Evolutionary conservation across 2,888 invertebrate species (phyloP).

Genomic region (Epistrophe eligans): DNA sequence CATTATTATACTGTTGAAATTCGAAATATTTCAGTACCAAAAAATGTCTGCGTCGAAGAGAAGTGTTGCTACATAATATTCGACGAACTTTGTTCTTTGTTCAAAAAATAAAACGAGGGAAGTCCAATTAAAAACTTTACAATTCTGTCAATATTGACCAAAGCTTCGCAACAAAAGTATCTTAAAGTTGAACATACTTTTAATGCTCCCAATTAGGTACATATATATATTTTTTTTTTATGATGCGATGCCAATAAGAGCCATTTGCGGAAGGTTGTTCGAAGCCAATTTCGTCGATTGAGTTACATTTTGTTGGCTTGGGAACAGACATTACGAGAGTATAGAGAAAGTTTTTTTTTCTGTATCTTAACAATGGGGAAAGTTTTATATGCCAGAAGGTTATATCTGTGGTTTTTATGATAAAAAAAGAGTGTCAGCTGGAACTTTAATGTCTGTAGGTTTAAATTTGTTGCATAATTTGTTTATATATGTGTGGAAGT

Average conservation of each 20-base stretch:
- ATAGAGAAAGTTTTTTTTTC: conserved; percentile 37
- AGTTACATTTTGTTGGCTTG: conserved; percentile 20
- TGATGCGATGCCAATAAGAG: conserved; percentile 11
- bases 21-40: not conserved
- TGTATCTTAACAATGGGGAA: conserved; percentile 18
- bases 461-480: not conserved
- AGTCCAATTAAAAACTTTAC: conserved; percentile 38
- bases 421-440: conserved; percentile 7
- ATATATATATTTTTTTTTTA: conserved; percentile 8
- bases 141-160: conserved; percentile 71
- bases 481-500: too few species aligned
- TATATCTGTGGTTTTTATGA: not conserved
- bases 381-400: conserved; percentile 51
- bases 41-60: not conserved
- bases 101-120: conserved; percentile 26
- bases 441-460: not conserved
- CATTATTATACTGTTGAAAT: not conserved
- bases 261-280: conserved; percentile 23
- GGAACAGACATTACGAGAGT: conserved; percentile 16
- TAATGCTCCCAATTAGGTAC: conserved; percentile 68
- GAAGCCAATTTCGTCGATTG: conserved; percentile 32
- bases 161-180: conserved; percentile 67
- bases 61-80: not conserved
- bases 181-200: conserved; percentile 57
- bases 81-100: conserved; percentile 2